These are phyloP conservation scores for Muraenolepis orangiensis DNA, from an alignment of 2,797 vertebrate genomes.

Conservation along the genomic window DNA sequence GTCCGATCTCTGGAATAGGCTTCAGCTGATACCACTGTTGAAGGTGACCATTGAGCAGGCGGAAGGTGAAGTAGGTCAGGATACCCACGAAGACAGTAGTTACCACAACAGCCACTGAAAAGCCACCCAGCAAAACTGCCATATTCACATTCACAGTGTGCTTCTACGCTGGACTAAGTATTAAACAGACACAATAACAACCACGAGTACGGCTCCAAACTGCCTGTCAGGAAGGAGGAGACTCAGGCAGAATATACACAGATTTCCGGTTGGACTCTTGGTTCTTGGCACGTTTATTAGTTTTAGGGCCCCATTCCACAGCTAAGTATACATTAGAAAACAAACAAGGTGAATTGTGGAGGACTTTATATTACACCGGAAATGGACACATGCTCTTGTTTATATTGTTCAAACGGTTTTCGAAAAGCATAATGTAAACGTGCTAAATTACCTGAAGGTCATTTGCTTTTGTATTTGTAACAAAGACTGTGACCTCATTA, in stretches of 20 bases:
- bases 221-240: background rate
- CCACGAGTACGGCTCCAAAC: background rate
- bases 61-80: conserved; percentile 64
- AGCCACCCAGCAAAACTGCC: conserved; percentile 37
- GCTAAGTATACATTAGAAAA: too few species aligned
- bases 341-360: too few species aligned
- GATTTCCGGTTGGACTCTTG: background rate
- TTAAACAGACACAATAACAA: background rate
- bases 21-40: conserved; percentile 67
- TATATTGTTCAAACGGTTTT: too few species aligned
- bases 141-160: conserved; percentile 39
- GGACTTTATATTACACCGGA: too few species aligned
- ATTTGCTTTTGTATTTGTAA: too few species aligned
- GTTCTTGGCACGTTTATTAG: background rate
- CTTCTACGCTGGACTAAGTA: background rate
- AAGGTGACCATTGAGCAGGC: conserved; percentile 57
- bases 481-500: too few species aligned
- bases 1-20: conserved; percentile 57
- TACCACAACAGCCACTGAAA: conserved; percentile 40
- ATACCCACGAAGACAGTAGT: conserved; percentile 41
- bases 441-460: too few species aligned
- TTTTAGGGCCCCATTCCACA: background rate
- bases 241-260: background rate
- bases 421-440: too few species aligned
- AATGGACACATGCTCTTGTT: too few species aligned